Percentiles rank a stretch among this genome's conserved stretches.
Evolutionary conservation across 2,888 invertebrate genomes (phyloP).

Genomic region (Cosmia pyralina): DNA sequence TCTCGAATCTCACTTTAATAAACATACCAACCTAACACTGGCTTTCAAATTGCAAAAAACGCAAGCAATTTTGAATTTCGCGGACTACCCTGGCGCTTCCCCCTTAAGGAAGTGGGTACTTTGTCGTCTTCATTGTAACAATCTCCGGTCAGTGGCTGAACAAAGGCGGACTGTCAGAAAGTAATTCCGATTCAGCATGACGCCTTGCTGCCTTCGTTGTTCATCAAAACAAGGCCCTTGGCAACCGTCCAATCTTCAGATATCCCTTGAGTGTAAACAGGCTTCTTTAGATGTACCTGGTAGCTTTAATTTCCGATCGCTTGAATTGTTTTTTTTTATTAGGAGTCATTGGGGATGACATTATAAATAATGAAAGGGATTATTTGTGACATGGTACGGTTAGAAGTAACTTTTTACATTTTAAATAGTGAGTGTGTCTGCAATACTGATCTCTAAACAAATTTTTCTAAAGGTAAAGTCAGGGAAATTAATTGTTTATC

Average conservation of each 20-base stretch:
- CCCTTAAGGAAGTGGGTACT: constrained; percentile 26
- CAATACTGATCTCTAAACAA: no score
- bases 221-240: constrained; percentile 62
- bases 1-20: no score
- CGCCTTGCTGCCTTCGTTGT: constrained; percentile 58
- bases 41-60: no score
- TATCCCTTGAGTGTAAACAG: constrained; percentile 46
- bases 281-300: constrained; percentile 42
- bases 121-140: constrained; percentile 26
- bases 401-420: no score
- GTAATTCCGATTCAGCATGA: constrained; percentile 65
- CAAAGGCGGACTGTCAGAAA: constrained; percentile 61
- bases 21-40: no score
- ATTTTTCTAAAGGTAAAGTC: no score
- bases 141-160: constrained; percentile 53
- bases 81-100: no score
- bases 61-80: no score
- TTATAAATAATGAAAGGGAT: no score
- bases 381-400: no score
- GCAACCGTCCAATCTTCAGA: constrained; percentile 65
- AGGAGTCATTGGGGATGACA: neutral
- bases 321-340: neutral
- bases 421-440: no score
- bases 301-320: neutral
- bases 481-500: no score